These are phyloP conservation scores for Scaptomyza caliginosa DNA, from an alignment of 2,888 invertebrate genomes.

Conservation along the genomic window DNA sequence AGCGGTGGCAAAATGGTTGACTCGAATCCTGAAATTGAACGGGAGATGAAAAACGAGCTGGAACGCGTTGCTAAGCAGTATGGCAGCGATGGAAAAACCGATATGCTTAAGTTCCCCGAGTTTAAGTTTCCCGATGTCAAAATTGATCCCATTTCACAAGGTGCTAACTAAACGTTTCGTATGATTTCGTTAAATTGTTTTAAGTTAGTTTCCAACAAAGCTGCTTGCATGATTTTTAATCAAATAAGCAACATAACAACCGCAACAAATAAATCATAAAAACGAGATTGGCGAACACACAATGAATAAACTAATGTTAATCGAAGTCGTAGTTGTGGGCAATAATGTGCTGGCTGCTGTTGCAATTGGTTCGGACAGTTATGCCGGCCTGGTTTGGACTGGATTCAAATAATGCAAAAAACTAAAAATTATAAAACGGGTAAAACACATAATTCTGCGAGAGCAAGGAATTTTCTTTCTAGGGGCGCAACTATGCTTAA, in stretches of 20 bases:
- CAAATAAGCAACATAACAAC: conserved; percentile 22
- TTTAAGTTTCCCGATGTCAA: conserved; percentile 92
- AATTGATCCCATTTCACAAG: conserved; percentile 87
- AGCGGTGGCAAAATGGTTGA: conserved; percentile 94
- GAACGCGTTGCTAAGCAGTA: conserved; percentile 92
- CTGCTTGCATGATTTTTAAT: conserved; percentile 22
- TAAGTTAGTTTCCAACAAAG: conserved; percentile 43
- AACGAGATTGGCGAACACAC: conserved; percentile 24
- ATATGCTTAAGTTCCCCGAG: conserved; percentile 95
- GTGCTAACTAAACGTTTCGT: conserved; percentile 44
- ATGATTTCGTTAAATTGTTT: conserved; percentile 60
- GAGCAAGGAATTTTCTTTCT: too few species aligned
- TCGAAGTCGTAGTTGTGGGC: too few species aligned
- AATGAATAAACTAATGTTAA: neutral
- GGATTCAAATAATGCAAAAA: too few species aligned
- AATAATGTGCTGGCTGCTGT: neutral
- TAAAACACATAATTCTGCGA: too few species aligned
- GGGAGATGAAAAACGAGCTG: conserved; percentile 90
- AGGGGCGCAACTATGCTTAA: too few species aligned
- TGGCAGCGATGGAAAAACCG: conserved; percentile 90
- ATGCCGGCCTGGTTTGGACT: too few species aligned
- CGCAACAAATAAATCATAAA: conserved; percentile 58
- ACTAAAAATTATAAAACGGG: too few species aligned
- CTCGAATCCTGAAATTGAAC: conserved; percentile 90
- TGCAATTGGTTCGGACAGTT: too few species aligned